Evolutionary conservation across 2,797 vertebrate genomes (phyloP), one percentile per base, ranked within the genome.

Genomic region (Pangasius sanitwongsei): DNA sequence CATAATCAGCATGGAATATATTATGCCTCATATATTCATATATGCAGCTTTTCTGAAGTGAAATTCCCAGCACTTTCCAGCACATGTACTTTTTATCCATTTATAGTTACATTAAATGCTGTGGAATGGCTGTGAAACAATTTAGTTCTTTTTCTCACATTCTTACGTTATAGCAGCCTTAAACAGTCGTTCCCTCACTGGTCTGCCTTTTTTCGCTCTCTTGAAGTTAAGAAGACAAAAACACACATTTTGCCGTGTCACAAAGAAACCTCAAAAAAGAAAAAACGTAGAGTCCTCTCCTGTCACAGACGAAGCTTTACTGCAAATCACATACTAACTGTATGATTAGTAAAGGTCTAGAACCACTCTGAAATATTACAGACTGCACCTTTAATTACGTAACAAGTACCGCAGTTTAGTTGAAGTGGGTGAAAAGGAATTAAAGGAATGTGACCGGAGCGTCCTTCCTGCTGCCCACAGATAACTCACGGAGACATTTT

Each of bases 391-490:
- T 83, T 44, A 15, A 41, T 57, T 20, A 57, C 0, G 12, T 3
- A 23, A 61, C 1, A 2, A 37, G 20, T 13, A 23, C 1, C n/a
- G 2, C 53, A 12, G 55, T 23, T 37, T 59, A 23, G 50, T 34
- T 25, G 1, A 48, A 63, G 59, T 18, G 28, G 44, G 63, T 50
- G 15, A 5, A 84, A 65, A 50, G 44, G 61, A 67, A 84, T 67
- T 18, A 67, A n/a, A 67, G 61, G 82, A 84, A 84, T 50, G 82
- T 23, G 28, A 67, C 3, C 16, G 6, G 57, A 83, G 25, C 13
- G 55, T 81, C 59, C 57, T 28, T 65, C 37, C 57, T 63, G 37
- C 81, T 63, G 25, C 81, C 81, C 59, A 67, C 82, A 44, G 41
- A 83, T 20, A 48, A 12, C 25, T 34, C 34, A 28, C 57, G 3